Evolutionary conservation across 1,140 invertebrate species (phyloP).

Genomic region (Chymomyza costata): DNA sequence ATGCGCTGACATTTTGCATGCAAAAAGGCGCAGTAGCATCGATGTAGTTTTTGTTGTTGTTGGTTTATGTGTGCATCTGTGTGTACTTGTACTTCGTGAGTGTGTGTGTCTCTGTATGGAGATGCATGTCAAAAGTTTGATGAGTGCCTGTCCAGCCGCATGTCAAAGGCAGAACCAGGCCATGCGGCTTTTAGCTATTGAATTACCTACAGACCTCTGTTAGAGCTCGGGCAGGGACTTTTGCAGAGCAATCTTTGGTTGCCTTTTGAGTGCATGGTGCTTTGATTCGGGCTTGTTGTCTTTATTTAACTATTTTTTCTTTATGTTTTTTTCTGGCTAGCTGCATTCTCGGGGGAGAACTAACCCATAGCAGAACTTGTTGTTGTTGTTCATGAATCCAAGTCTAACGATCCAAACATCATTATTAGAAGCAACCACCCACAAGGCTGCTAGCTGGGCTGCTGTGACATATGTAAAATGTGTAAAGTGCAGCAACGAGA

Average conservation of each 20-base stretch:
- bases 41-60: neutral
- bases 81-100: too few species aligned
- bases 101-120: neutral
- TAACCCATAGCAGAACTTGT: slow-evolving; percentile 14
- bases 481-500: slow-evolving; percentile 57
- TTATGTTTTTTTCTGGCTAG: slow-evolving; percentile 15
- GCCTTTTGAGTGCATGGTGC: slow-evolving; percentile 66
- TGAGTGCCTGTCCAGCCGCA: slow-evolving; percentile 64
- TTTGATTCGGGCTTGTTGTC: slow-evolving; percentile 52
- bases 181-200: slow-evolving; percentile 59
- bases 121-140: slow-evolving; percentile 68
- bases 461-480: slow-evolving; percentile 71
- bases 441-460: slow-evolving; percentile 36
- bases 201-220: slow-evolving; percentile 66
- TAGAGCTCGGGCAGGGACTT: neutral
- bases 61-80: too few species aligned
- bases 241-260: slow-evolving; percentile 26
- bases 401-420: slow-evolving; percentile 6
- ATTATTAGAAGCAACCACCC: slow-evolving; percentile 23
- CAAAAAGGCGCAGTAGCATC: slow-evolving; percentile 57
- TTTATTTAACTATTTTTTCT: slow-evolving; percentile 17
- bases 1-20: slow-evolving; percentile 72
- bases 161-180: slow-evolving; percentile 50
- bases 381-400: too few species aligned
- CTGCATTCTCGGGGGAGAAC: slow-evolving; percentile 46